Evolutionary conservation across 2,888 invertebrate species (phyloP), one percentile per base, ranked within the genome.

Genomic region (Cephus pulcher): DNA sequence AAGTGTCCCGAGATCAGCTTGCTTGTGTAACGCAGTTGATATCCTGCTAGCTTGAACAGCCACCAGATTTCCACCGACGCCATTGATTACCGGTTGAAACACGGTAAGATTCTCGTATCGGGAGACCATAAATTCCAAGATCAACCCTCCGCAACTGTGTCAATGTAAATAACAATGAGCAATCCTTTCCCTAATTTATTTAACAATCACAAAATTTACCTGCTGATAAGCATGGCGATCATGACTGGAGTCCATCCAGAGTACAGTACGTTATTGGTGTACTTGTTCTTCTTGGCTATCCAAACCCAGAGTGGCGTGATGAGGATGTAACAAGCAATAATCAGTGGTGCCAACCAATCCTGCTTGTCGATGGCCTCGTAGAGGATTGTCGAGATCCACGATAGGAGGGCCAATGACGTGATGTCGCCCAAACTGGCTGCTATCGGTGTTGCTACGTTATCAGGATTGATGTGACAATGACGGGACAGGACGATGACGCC

Each of bases 41-140:
- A 96, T 94, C 86, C 96, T 93, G 88, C 95, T 95, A 6, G 96
- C 95, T 90, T 96, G 94, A 23, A 96, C 95, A 23, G 96, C 96
- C 0, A 96, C 96, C 84, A 96, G 92, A 90, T 96, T 96, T 4
- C 96, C 96, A 33, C 96, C 96, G 34, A 96, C 96, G 34, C 96
- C 96, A 90, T 96, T 96, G 83, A 96, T 95, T 30, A 96, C 96
- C n/a, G 96, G 96, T 91, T 96, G 96, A 90, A 95, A 96, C 32
- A 96, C 95, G 69, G 96, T 96, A 80, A 96, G 93, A 77, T 95
- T 95, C 84, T 94, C 93, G 89, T 94, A 96, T 78, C 93, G 92
- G 11, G 93, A 92, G 32, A 96, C 95, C 92, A 96, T 95, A 84
- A 94, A 94, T 88, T 96, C 95, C 84, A 96, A 90, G 84, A 96